Evolutionary conservation across 2,888 invertebrate species (phyloP).

Genomic region (Tetragonula carbonaria): DNA sequence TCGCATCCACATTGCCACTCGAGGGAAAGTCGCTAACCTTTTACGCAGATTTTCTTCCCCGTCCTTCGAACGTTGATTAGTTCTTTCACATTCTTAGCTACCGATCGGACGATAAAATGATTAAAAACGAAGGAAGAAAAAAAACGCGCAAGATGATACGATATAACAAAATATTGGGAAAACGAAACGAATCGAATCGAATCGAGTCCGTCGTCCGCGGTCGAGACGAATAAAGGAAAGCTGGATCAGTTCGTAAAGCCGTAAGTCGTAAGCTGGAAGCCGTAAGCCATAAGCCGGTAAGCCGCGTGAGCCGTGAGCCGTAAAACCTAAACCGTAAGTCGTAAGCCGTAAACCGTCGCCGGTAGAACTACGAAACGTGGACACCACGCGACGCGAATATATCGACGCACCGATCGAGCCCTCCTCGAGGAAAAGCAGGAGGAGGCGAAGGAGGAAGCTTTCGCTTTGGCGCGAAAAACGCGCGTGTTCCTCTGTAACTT

Average conservation of each 20-base stretch:
- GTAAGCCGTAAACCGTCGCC: background rate
- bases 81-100: background rate
- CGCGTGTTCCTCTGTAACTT: conserved; percentile 54
- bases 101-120: background rate
- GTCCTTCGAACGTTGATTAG: too few relatives aligned
- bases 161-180: background rate
- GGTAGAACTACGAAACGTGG: background rate
- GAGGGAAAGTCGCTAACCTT: background rate
- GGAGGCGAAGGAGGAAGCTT: background rate
- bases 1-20: background rate
- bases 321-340: background rate
- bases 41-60: background rate
- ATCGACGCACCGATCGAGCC: too few relatives aligned
- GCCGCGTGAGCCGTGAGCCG: background rate
- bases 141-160: background rate
- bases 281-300: background rate
- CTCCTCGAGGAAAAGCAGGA: too few relatives aligned
- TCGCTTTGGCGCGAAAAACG: conserved; percentile 8
- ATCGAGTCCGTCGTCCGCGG: background rate
- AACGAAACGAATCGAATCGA: background rate
- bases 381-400: background rate
- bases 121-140: background rate
- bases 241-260: background rate
- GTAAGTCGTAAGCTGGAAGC: background rate
- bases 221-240: background rate